Base-by-base conservation (phyloP, 1,140 invertebrate genomes). In the Chrysopa pallens region DNA sequence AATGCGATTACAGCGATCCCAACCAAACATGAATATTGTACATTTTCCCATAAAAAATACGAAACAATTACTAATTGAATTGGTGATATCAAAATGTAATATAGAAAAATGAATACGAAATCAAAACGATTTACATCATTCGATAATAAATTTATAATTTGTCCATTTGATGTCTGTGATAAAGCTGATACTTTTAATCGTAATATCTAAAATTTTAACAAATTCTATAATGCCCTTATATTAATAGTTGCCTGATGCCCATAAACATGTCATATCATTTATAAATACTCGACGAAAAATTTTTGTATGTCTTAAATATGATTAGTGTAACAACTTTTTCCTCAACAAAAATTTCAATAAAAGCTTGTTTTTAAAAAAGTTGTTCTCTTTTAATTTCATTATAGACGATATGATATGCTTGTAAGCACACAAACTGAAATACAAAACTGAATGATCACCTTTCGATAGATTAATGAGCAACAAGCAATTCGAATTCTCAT, bases 101-200 rank as follows among this genome's bases (percentile, higher is more conserved):
- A 70, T 14, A 76, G 57, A 46, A 74, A 68, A 15, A 74, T 60
- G 6, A 66, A 67, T 6, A 72, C 67, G 8, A 72, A 52, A 58
- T 77, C 75, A 47, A 77, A 76, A 43, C 75, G 61, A 47, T 71
- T 77, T 8, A 77, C 73, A 52, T 88, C 84, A 54, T 86, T 88
- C 2, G 83, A 82, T 36, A 89, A 66, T 4, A 88, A 59, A 63
- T 89, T 89, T 1, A 88, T 81, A 43, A 90, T 76, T 63, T 90
- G 85, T 1, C 86, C 86, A 4, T 78, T 73, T 6, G 84, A 82
- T 1, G 83, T 84, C 47, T 83, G 72, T 0, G 74, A 74, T 17
- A 90, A 50, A 0, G 84, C 76, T 0, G 69, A 73, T 41, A 65
- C 66, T 45, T 72, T 80, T 2, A 82, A 52, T 7, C 65, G 63